Evolutionary conservation across 2,113 vertebrate species (phyloP), one percentile per base, ranked within the genome.

Genomic region (Sylvilagus bachmani): DNA sequence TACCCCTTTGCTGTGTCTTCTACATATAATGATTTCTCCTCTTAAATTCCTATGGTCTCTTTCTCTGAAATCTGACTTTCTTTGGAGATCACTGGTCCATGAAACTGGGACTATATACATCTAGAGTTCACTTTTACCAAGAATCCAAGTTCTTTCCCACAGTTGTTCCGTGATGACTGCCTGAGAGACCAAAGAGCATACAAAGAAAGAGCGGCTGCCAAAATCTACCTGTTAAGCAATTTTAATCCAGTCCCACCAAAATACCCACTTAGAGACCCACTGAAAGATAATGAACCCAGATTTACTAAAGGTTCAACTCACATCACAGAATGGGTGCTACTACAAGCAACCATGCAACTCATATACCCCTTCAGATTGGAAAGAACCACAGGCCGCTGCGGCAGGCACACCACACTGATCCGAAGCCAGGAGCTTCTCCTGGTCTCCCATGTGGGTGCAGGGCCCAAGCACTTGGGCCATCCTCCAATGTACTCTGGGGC

Each of bases 41-140:
- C 79, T 82, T n/a, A 49, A 83, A 19, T 25, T 71, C 66, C 29
- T 27, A 33, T 6, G 1, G 29, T 70, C 17, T 92, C 44, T 78
- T 24, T 62, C 61, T 86, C 71, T 87, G 21, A 16, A 92, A 73
- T 77, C 36, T 62, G n/a, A 31, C 29, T 89, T 91, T 91, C 82
- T 61, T 33, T 84, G 55, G 44, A 1, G 53, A 78, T 58, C 66
- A 17, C 62, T 22, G 22, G 25, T 25, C 84, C 64, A 64, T 89
- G 64, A 89, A 91, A 83, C 13, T 16, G 33, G 33, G 58, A 70
- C 36, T 84, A 74, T 22, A 36, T 21, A 27, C 33, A 19, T 79
- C 70, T 91, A 44, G 36, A 86, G 73, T 78, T 38, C 27, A 80
- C 17, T 33, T 83, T 70, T 0, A 25, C n/a, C 53, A 67, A 95